Conservation (phyloP, 2,113 vertebrate genomes). For the Cololabis saira region DNA sequence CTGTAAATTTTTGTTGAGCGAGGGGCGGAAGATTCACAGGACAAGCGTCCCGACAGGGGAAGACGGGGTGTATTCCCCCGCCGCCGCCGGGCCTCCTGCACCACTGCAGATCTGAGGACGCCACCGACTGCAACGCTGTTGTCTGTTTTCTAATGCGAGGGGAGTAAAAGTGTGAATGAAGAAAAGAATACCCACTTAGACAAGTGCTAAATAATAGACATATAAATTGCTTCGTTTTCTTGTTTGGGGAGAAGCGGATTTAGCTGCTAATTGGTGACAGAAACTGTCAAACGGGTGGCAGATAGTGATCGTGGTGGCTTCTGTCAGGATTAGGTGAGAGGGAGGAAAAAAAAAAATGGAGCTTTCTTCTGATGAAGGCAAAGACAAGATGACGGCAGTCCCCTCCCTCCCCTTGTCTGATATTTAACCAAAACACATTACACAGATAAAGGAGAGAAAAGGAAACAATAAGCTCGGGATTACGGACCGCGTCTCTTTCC, state of each 20-base stretch:
- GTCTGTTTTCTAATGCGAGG: conserved; percentile 84
- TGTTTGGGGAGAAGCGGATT: conserved; percentile 98
- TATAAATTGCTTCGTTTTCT: conserved; percentile 82
- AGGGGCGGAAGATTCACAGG: conserved; percentile 85
- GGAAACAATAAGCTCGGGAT: conserved; percentile 87
- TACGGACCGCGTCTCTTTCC: conserved; percentile 82
- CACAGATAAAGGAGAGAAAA: conserved; percentile 90
- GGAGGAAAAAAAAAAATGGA: conserved; percentile 44
- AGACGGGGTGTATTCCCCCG: conserved; percentile 89
- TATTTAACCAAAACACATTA: conserved; percentile 91
- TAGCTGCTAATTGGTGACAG: conserved; percentile 99
- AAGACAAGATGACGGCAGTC: conserved; percentile 83
- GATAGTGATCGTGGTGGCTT: conserved; percentile 90
- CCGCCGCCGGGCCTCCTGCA: conserved; percentile 86
- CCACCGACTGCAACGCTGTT: conserved; percentile 82
- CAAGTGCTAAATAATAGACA: conserved; percentile 81
- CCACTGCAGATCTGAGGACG: conserved; percentile 74
- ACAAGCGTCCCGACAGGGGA: conserved; percentile 91
- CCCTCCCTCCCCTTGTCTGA: conserved; percentile 86
- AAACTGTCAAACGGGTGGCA: conserved; percentile 99
- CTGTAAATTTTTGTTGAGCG: conserved; percentile 73
- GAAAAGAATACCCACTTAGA: conserved; percentile 68
- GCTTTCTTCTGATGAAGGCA: conserved; percentile 90
- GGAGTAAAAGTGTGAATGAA: conserved; percentile 54
- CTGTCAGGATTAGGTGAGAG: conserved; percentile 93